A percentile compares a stretch with the other conserved stretches of the same genome.
phyloP scores from a whole-genome alignment of 2,797 vertebrate genomes.

The Hafferia zeledoni region DNA sequence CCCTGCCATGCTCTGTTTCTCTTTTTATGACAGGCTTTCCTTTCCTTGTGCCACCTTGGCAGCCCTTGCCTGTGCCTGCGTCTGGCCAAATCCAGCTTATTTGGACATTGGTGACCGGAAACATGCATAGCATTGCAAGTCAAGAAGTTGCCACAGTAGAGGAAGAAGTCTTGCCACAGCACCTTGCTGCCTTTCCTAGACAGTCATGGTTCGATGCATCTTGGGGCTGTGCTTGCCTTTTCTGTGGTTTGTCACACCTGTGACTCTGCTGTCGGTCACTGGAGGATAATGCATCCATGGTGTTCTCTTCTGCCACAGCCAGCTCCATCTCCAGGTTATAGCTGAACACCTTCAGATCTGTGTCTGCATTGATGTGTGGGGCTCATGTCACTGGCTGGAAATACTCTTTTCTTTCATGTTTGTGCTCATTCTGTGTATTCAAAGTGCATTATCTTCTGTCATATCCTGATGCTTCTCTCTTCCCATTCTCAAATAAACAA shows the following conservation, averaged over 20 bases:
- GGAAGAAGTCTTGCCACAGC: background rate
- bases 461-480: background rate
- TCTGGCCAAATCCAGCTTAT: background rate
- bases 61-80: rapidly evolving
- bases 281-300: background rate
- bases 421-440: background rate
- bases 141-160: rapidly evolving
- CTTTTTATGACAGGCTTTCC: background rate
- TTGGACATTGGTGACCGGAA: background rate
- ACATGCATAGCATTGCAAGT: background rate
- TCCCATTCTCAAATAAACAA: background rate
- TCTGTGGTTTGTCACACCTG: rapidly evolving
- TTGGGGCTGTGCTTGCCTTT: background rate
- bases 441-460: background rate
- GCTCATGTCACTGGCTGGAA: background rate
- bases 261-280: rapidly evolving
- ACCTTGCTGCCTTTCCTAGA: background rate
- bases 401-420: background rate
- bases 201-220: background rate
- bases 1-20: rapidly evolving
- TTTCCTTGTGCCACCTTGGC: background rate
- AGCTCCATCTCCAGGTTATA: background rate
- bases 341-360: background rate
- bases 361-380: background rate
- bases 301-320: background rate